Evolutionary conservation across 2,113 vertebrate species (phyloP).

Genomic region (Madoqua kirkii): DNA sequence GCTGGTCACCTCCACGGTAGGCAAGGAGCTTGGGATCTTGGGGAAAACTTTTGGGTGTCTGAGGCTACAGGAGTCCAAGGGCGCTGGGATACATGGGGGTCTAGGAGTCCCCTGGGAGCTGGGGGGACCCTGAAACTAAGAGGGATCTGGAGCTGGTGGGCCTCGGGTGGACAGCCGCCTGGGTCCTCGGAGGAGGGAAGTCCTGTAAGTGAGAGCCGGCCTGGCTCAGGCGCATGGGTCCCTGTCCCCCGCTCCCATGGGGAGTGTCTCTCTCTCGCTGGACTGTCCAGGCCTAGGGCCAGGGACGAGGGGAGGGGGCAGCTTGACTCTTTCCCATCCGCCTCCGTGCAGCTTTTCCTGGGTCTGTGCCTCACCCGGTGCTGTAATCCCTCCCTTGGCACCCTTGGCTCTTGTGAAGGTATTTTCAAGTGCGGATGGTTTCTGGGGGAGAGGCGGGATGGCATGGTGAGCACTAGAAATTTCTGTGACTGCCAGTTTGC

Average conservation of each 20-base stretch:
- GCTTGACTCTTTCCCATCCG: not conserved
- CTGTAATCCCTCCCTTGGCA: not conserved
- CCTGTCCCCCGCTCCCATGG: not conserved
- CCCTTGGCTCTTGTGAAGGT: not conserved
- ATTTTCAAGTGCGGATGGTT: not conserved
- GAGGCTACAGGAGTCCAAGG: not conserved
- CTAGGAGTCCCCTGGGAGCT: not conserved
- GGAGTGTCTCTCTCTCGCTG: not conserved
- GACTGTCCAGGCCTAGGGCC: not conserved
- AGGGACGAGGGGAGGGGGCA: too few species aligned
- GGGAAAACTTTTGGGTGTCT: not conserved
- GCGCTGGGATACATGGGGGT: too few species aligned
- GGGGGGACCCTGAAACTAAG: not conserved
- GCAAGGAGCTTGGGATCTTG: not conserved
- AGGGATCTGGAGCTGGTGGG: not conserved
- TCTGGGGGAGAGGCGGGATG: fast-evolving
- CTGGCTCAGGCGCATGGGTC: fast-evolving
- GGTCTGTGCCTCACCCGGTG: not conserved
- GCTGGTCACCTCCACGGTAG: not conserved
- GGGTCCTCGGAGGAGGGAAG: not conserved
- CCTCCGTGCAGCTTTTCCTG: not conserved
- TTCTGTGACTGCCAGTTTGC: not conserved
- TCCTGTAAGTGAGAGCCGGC: fast-evolving
- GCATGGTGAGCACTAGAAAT: not conserved
- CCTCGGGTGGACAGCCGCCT: not conserved